Evolutionary conservation across 2,797 vertebrate species (phyloP), one percentile per base, ranked within the genome.

Genomic region (Myiothlypis chrysogaster): DNA sequence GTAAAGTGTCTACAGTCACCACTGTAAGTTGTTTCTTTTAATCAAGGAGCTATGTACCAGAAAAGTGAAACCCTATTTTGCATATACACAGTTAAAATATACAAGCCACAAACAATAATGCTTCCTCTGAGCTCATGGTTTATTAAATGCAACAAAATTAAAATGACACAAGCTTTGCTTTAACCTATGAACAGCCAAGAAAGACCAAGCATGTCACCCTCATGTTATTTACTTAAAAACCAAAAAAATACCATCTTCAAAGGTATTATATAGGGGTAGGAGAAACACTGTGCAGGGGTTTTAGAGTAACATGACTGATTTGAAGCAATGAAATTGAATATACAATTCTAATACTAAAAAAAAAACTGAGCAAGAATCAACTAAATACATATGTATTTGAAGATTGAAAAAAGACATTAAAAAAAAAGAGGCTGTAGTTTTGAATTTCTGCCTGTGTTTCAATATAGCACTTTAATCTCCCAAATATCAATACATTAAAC

Each of bases 1-100:
- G 95, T 96, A 97, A 97, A 94, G 87, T 96, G 96, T 97, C 94
- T 96, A 72, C 95, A 96, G 93, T 97, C 95, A 97, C 93, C 79
- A 92, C 76, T 95, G 90, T 91, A 96, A 93, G 93, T 95, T 95
- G 93, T 95, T 96, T 88, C 95, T 96, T 97, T 94, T 96, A 97
- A 97, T 96, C 94, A 96, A 76, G 78, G 66, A 97, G 92, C 93
- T 77, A 64, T 53, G 76, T 92, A 96, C 91, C 60, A 94, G 92
- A 85, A 93, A 82, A 94, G 37, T 73, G 96, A 96, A 96, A 94
- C 83, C 78, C 44, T 97, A 43, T 89, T 96, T 96, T 96, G 87
- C 90, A 93, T 94, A 83, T 47, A 78, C 80, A 73, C 4, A 0
- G 88, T 89, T 96, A 93, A 93, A 97, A 93, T 96, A 95, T 64